Evolutionary conservation across 2,888 invertebrate species (phyloP), one percentile per base, ranked within the genome.

Genomic region (Pelosia muscerda): DNA sequence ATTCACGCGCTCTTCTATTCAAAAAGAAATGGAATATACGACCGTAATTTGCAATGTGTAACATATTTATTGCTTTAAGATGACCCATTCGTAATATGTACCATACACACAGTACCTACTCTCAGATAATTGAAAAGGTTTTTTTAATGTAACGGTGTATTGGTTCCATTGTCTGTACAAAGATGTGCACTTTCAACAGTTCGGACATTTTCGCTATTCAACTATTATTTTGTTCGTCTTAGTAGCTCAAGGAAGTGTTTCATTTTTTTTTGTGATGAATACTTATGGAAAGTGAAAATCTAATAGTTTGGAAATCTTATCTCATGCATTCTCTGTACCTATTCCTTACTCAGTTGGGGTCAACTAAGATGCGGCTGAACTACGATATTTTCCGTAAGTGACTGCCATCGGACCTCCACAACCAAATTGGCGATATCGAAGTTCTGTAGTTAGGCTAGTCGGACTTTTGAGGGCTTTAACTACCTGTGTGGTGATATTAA

Each of bases 101-200:
- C 38, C n/a, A n/a, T n/a, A n/a, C n/a, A n/a, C n/a, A n/a, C n/a
- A n/a, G n/a, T n/a, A n/a, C n/a, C n/a, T n/a, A n/a, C 61, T 66
- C 64, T 63, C 65, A 67, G 22, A 75, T 19, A 53, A 64, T 57
- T n/a, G 2, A 9, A 26, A 56, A 42, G 15, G 49, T 8, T 25
- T 55, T n/a, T 62, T 54, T 25, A 26, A 11, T 42, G 28, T 59
- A 53, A 69, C 75, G 64, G 81, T 82, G 83, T 82, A 81, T 84
- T 81, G 81, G 82, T 78, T 80, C 78, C 77, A 87, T 88, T 88
- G 84, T 85, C 83, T 79, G 75, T 68, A 69, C 69, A 78, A 79
- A 76, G 79, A 82, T 83, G 84, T 85, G 83, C 78, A 76, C 78
- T 83, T 81, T 82, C 81, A 79, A 81, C 19, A 84, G 86, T 84